Evolutionary conservation across 2,797 vertebrate species (phyloP), one percentile per base, ranked within the genome.

Genomic region (Oreochromis grahami): DNA sequence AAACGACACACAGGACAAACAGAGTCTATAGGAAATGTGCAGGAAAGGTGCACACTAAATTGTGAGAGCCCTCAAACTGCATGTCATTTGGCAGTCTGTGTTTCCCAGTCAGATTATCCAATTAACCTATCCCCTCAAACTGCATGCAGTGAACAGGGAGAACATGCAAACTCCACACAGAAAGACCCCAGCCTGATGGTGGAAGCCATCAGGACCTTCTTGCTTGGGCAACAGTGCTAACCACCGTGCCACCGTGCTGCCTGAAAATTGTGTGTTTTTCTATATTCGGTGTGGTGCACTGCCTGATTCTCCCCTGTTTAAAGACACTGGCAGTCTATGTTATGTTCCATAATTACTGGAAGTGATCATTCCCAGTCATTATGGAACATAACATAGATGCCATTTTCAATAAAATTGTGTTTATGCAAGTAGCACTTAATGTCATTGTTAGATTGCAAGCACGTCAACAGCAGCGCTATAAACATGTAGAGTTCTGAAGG

Each of bases 21-120:
- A 26, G 13, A 72, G 0, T 19, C 68, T 72, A 32, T 0, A 2
- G 12, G 43, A n/a, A n/a, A n/a, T n/a, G n/a, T n/a, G n/a, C n/a
- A n/a, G n/a, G n/a, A n/a, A n/a, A n/a, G n/a, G n/a, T n/a, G n/a
- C n/a, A n/a, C n/a, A n/a, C n/a, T n/a, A n/a, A n/a, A n/a, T n/a
- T n/a, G n/a, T n/a, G n/a, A n/a, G n/a, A n/a, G n/a, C n/a, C n/a
- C n/a, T n/a, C n/a, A n/a, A n/a, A n/a, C n/a, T n/a, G n/a, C n/a
- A n/a, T n/a, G n/a, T n/a, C n/a, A n/a, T n/a, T n/a, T n/a, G n/a
- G n/a, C n/a, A n/a, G n/a, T n/a, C n/a, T n/a, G n/a, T n/a, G n/a
- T n/a, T n/a, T n/a, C n/a, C n/a, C n/a, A n/a, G n/a, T n/a, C n/a
- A n/a, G n/a, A n/a, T n/a, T n/a, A n/a, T n/a, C n/a, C n/a, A n/a